phyloP scores from a whole-genome alignment of 2,797 vertebrate species.

The Crenuchus spilurus region DNA sequence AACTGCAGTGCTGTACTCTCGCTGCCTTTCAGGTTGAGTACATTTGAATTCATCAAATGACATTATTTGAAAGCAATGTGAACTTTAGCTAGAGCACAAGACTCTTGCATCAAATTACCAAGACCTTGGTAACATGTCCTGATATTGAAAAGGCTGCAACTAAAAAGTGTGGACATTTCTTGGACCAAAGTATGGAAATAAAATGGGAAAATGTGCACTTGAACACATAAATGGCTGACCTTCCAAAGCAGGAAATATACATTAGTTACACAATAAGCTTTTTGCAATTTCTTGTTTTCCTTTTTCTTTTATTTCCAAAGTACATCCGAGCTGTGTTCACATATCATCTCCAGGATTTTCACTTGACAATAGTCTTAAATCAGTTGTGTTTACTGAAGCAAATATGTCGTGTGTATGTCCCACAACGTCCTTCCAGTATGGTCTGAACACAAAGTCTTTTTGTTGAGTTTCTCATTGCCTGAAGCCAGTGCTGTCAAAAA shows the following conservation, averaged over 20 bases:
- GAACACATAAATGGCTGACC: neutral
- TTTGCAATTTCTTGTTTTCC: constrained; percentile 12
- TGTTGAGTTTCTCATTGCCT: constrained; percentile 35
- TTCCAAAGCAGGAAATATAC: constrained; percentile 18
- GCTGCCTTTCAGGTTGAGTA: constrained; percentile 31
- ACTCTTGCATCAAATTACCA: constrained; percentile 26
- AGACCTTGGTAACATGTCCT: constrained; percentile 31
- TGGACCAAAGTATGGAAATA: no score
- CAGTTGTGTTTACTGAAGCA: constrained; percentile 34
- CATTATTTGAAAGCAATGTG: constrained; percentile 39
- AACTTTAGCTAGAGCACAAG: constrained; percentile 2
- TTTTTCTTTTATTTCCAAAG: neutral
- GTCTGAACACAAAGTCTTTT: constrained; percentile 23
- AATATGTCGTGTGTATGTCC: constrained; percentile 31
- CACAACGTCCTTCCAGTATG: constrained; percentile 27
- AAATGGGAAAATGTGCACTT: no score
- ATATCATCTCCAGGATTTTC: constrained; percentile 11
- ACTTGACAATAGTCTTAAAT: constrained; percentile 43
- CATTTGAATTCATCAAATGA: constrained; percentile 31
- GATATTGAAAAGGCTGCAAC: constrained; percentile 25
- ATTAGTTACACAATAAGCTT: neutral
- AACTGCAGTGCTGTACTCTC: constrained; percentile 30
- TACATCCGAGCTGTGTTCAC: constrained; percentile 9
- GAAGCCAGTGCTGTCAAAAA: constrained; percentile 23
- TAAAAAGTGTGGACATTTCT: no score